Evolutionary conservation across 2,797 vertebrate genomes (phyloP).

Genomic region (Acipenser transmontanus): DNA sequence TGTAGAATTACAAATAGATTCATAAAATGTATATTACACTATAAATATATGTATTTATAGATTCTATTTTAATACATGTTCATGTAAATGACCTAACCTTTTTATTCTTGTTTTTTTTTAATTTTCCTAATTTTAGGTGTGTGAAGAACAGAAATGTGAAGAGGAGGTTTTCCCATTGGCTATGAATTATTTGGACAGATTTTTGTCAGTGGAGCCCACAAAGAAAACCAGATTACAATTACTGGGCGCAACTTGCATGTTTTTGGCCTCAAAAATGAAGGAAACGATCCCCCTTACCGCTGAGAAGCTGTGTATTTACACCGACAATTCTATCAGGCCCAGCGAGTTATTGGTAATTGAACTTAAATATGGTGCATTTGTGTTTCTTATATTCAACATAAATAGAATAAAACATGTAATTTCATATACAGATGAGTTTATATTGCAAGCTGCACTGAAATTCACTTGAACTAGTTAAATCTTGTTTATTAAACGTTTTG

Average conservation of each 20-base stretch:
- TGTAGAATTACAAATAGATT: neutral
- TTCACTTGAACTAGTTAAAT: too few species aligned
- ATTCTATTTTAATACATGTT: neutral
- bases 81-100: neutral
- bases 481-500: too few species aligned
- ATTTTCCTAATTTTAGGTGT: constrained; percentile 68
- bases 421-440: neutral
- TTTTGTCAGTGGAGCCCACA: constrained; percentile 85
- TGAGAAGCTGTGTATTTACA: constrained; percentile 95
- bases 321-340: constrained; percentile 88
- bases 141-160: constrained; percentile 96
- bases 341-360: constrained; percentile 89
- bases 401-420: neutral
- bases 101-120: constrained; percentile 16
- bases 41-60: neutral
- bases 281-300: constrained; percentile 92
- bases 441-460: neutral
- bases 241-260: constrained; percentile 93
- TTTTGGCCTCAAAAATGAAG: constrained; percentile 97
- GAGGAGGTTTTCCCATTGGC: constrained; percentile 96
- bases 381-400: neutral
- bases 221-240: constrained; percentile 88
- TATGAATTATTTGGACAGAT: constrained; percentile 98
- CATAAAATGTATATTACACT: neutral
- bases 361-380: neutral